Percentiles rank a stretch among this genome's conserved stretches.
Conservation (phyloP, 2,797 vertebrate genomes). For the Hyperoplus lanceolatus region DNA sequence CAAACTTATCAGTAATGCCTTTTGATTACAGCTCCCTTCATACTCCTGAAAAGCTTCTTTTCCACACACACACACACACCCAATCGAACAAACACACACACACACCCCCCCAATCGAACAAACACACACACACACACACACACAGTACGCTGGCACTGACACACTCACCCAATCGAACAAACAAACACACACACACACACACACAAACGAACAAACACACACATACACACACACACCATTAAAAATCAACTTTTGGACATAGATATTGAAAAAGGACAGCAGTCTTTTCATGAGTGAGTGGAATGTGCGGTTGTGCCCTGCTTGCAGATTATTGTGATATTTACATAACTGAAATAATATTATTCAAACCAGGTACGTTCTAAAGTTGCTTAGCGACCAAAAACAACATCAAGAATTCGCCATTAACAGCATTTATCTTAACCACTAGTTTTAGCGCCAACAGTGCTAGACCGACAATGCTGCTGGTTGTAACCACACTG, state of each 20-base stretch:
- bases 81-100: no score
- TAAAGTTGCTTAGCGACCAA: not conserved
- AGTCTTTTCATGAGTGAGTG: not conserved
- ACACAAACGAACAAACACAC: no score
- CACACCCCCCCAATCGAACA: no score
- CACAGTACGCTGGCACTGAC: no score
- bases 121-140: no score
- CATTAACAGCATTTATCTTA: not conserved
- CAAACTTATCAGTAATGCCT: slow-evolving; percentile 59
- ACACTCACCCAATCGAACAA: no score
- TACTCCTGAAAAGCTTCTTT: slow-evolving; percentile 14
- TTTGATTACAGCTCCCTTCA: slow-evolving; percentile 58
- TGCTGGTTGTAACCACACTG: not conserved
- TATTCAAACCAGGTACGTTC: not conserved
- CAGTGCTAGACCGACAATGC: not conserved
- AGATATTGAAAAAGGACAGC: not conserved
- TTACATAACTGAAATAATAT: not conserved
- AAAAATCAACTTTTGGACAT: not conserved
- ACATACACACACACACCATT: not conserved
- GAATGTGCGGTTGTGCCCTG: not conserved
- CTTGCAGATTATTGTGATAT: slow-evolving; percentile 2
- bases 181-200: no score
- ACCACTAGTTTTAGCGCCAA: not conserved
- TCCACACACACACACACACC: no score
- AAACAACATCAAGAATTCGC: not conserved